Conservation (phyloP, 1,140 invertebrate species). For the Ceratitis capitata region DNA sequence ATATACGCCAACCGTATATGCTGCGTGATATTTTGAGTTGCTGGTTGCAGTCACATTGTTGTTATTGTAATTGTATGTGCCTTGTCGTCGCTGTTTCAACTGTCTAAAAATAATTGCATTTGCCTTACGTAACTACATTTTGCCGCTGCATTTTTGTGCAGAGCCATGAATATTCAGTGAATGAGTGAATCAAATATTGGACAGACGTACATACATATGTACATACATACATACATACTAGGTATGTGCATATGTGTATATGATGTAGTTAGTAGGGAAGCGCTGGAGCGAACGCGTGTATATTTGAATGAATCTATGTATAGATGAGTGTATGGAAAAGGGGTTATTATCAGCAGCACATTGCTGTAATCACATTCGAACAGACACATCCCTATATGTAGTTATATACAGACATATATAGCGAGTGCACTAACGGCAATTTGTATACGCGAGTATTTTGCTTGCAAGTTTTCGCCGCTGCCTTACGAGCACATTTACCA, state of each 20-base stretch:
- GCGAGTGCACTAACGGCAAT: neutral
- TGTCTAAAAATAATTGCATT: slow-evolving; percentile 35
- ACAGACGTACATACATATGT: too few relatives aligned
- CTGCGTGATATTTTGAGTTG: too few relatives aligned
- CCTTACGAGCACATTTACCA: neutral
- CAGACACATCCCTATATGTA: neutral
- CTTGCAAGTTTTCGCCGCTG: neutral
- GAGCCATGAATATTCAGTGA: too few relatives aligned
- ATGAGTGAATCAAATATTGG: too few relatives aligned
- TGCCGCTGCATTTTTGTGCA: neutral
- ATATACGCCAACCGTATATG: too few relatives aligned
- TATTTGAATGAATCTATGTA: neutral
- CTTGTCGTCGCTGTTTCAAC: neutral
- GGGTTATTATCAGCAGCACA: neutral
- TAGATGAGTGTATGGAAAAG: neutral
- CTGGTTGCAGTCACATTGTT: neutral
- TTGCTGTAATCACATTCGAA: neutral
- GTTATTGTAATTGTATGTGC: neutral
- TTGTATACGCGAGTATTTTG: neutral
- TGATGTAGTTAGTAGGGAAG: neutral
- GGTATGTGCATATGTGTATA: neutral
- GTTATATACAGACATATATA: neutral
- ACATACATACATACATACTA: too few relatives aligned
- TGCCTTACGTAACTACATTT: neutral
- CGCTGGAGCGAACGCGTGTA: neutral